These are phyloP conservation scores for Cordilura impudica DNA, from an alignment of 2,888 invertebrate genomes.

Conservation along the genomic window DNA sequence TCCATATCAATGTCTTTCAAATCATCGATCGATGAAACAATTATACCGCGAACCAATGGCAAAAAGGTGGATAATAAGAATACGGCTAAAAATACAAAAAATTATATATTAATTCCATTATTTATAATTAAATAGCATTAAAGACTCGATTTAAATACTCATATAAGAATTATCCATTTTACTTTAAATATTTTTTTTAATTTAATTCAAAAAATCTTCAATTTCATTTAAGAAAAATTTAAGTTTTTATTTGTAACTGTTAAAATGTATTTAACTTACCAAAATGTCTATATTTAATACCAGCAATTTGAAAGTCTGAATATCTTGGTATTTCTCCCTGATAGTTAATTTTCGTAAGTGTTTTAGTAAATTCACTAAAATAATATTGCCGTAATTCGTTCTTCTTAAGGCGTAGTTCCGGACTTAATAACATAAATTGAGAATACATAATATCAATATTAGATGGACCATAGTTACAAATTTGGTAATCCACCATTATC, in stretches of 20 bases:
- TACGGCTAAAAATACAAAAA: slow-evolving; percentile 12
- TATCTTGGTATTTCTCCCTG: slow-evolving; percentile 59
- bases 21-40: background rate
- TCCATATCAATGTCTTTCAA: slow-evolving; percentile 23
- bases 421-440: slow-evolving; percentile 54
- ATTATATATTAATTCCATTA: too few relatives aligned
- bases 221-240: too few relatives aligned
- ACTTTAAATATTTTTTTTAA: too few relatives aligned
- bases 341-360: slow-evolving; percentile 58
- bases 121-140: too few relatives aligned
- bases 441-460: slow-evolving; percentile 60
- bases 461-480: slow-evolving; percentile 58
- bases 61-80: slow-evolving; percentile 25
- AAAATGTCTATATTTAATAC: slow-evolving; percentile 56
- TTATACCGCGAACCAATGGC: background rate
- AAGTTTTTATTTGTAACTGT: too few relatives aligned
- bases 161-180: too few relatives aligned
- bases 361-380: slow-evolving; percentile 56
- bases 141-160: too few relatives aligned
- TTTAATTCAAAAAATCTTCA: too few relatives aligned
- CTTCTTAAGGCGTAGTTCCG: slow-evolving; percentile 48
- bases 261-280: too few relatives aligned
- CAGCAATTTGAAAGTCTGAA: slow-evolving; percentile 60
- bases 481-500: slow-evolving; percentile 63
- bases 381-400: slow-evolving; percentile 61